phyloP scores from a whole-genome alignment of 2,113 vertebrate genomes.

The Labeo rohita region DNA sequence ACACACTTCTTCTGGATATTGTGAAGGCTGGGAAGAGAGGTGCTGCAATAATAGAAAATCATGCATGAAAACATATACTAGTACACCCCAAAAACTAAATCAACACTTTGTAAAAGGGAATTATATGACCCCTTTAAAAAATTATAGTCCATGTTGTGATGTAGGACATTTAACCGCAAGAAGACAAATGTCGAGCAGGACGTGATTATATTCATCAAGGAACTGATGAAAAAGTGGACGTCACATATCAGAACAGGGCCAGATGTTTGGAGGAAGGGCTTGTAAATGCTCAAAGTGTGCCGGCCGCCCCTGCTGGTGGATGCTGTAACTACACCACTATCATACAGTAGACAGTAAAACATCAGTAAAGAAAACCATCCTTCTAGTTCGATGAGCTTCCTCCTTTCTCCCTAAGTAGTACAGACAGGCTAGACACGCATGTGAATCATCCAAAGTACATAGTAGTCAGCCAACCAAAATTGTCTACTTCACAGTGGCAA shows the following conservation, averaged over 20 bases:
- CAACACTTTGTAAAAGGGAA: no score
- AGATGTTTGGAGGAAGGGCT: neutral
- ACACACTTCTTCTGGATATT: no score
- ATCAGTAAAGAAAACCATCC: neutral
- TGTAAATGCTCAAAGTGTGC: neutral
- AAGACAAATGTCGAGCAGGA: neutral
- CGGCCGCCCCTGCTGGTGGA: neutral
- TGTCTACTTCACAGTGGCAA: constrained; percentile 29
- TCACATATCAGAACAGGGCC: neutral
- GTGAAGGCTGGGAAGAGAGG: neutral
- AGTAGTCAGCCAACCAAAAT: constrained; percentile 1
- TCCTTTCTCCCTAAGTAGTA: neutral
- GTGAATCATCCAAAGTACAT: constrained; percentile 25
- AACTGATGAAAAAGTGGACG: neutral
- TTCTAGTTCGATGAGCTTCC: neutral
- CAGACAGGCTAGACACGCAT: neutral
- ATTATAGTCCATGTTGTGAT: neutral
- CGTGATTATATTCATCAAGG: neutral
- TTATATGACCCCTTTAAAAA: no score
- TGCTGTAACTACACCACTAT: neutral
- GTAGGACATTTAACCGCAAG: neutral
- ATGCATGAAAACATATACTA: neutral
- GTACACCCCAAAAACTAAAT: neutral
- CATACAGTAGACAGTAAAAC: neutral
- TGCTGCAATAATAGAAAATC: neutral